Base-by-base conservation (phyloP, 2,888 invertebrate genomes). In the Trisateles emortualis region DNA sequence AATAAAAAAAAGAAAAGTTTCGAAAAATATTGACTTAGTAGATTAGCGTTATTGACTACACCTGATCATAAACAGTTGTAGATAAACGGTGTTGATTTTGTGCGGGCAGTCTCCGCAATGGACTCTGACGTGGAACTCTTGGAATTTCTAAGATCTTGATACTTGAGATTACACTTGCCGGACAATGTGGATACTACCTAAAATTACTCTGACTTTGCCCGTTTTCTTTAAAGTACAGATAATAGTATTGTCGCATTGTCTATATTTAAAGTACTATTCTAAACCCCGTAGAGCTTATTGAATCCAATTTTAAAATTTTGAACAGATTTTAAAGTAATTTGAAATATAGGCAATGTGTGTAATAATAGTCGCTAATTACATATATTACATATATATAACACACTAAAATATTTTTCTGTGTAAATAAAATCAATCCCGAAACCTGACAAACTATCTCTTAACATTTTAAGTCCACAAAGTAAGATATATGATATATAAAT, bases 271-370 rank as follows among this genome's bases (percentile, higher is more conserved):
- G 59, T 50, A 72, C 66, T 67, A 54, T 64, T 72, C 30, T 53
- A 65, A 70, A 81, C 82, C 81, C 82, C 81, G 71, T 84, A 82
- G 84, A 86, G 83, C 86, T 86, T 86, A 84, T 73, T 73, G 63
- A 70, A 81, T 64, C 75, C 68, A 68, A 81, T 78, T 76, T 67
- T 57, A 76, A 74, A 66, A 22, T 76, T 80, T 79, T 76, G 55
- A 69, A 74, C 73, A 68, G 64, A 68, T 76, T 79, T 71, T 71
- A 63, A 65, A 69, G 29, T 48, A 57, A 54, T 50, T 58, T 59
- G 46, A 50, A 52, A 9, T 67, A 54, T 57, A 52, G 49, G 16
- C 64, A 57, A 60, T 55, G 59, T 52, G 42, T 44, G 16, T 17
- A 35, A 19, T 17, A 35, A 19, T 44, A 48, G 45, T 9, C 13